phyloP scores from a whole-genome alignment of 1,140 invertebrate genomes.

The Heliconius himera region DNA sequence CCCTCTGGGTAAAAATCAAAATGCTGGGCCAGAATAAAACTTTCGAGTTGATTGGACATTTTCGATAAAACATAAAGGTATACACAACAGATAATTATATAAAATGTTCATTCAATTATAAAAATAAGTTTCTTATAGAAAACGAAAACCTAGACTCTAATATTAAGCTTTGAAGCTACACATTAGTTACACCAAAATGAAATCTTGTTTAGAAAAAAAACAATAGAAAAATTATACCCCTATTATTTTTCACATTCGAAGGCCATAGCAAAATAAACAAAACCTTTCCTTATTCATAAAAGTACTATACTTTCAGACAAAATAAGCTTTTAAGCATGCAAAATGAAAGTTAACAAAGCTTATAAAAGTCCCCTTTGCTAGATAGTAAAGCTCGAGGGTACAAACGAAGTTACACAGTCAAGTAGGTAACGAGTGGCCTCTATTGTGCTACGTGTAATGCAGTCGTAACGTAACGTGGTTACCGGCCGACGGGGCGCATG shows the following conservation, averaged over 20 bases:
- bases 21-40: constrained; percentile 42
- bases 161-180: background rate
- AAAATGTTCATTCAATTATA: background rate
- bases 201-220: background rate
- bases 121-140: background rate
- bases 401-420: constrained; percentile 79
- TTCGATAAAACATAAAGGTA: background rate
- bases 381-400: constrained; percentile 43
- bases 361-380: constrained; percentile 48
- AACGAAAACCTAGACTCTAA: background rate
- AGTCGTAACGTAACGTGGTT: constrained; percentile 57
- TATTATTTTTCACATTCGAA: background rate
- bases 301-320: background rate
- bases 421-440: constrained; percentile 75
- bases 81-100: background rate
- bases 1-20: constrained; percentile 68
- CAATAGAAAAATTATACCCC: background rate
- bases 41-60: constrained; percentile 50
- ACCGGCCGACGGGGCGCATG: constrained; percentile 60
- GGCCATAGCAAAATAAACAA: background rate
- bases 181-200: background rate
- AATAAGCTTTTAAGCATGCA: constrained; percentile 30
- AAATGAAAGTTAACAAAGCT: constrained; percentile 40
- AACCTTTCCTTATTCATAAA: constrained; percentile 5
- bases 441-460: constrained; percentile 58